phyloP scores from a whole-genome alignment of 2,888 invertebrate genomes.

The Thymelicus sylvestris region DNA sequence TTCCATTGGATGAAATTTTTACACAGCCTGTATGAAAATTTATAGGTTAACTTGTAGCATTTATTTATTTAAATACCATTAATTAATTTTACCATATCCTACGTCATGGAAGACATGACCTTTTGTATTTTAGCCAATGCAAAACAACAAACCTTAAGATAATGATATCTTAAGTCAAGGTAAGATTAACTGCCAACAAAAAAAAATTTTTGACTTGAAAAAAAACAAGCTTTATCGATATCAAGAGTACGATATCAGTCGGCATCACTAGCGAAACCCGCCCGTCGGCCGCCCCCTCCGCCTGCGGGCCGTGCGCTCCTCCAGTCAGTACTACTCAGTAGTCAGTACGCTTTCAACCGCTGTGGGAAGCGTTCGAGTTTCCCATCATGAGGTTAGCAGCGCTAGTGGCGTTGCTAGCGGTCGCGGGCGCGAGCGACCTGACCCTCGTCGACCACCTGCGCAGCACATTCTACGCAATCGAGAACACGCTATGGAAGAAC shows the following conservation, averaged over 20 bases:
- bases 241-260: conserved; percentile 54
- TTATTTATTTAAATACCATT: neutral
- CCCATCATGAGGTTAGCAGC: conserved; percentile 65
- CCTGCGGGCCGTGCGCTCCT: conserved; percentile 47
- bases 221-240: conserved; percentile 31
- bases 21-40: neutral
- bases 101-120: too few relatives aligned
- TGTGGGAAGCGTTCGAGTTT: conserved; percentile 55
- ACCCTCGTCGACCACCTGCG: conserved; percentile 86
- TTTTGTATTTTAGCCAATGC: too few relatives aligned
- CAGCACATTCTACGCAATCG: conserved; percentile 83
- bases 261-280: conserved; percentile 60
- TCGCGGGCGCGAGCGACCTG: conserved; percentile 57
- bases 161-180: too few relatives aligned
- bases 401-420: conserved; percentile 58
- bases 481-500: conserved; percentile 79
- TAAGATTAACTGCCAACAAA: too few relatives aligned
- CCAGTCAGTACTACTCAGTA: too few relatives aligned
- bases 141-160: too few relatives aligned
- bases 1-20: too few relatives aligned
- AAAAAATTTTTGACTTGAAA: neutral
- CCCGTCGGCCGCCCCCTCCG: conserved; percentile 44
- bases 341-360: conserved; percentile 66
- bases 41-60: conserved; percentile 24
- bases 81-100: too few relatives aligned